Conservation (phyloP, 2,888 invertebrate genomes). For the Athalia cordata region DNA sequence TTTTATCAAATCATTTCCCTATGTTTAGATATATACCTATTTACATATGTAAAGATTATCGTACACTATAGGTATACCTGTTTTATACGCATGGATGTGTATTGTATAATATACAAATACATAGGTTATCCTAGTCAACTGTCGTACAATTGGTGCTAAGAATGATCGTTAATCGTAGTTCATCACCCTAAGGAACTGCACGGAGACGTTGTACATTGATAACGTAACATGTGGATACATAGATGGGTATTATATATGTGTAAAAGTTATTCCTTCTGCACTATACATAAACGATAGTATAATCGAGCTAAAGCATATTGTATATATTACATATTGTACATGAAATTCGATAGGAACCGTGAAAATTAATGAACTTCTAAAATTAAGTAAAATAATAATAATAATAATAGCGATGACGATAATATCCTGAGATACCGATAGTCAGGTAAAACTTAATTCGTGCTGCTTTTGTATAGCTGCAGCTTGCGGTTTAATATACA, state of each 20-base stretch:
- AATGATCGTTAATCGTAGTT: constrained; percentile 42
- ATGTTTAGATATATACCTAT: not conserved
- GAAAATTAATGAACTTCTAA: too few relatives aligned
- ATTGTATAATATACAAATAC: not conserved
- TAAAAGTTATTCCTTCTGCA: not conserved
- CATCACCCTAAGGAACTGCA: constrained; percentile 9
- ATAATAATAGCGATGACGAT: too few relatives aligned
- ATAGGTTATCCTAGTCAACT: constrained; percentile 39
- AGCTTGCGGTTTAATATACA: too few relatives aligned
- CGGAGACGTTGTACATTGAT: not conserved
- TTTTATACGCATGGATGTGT: not conserved
- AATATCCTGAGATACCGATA: too few relatives aligned
- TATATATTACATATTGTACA: too few relatives aligned
- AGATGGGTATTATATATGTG: not conserved
- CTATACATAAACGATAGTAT: not conserved
- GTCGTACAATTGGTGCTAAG: constrained; percentile 46
- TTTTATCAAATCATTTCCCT: too few relatives aligned
- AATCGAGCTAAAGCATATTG: not conserved
- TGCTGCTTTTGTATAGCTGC: too few relatives aligned
- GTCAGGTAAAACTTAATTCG: too few relatives aligned
- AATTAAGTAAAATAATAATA: too few relatives aligned
- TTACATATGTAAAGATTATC: not conserved
- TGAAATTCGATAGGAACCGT: too few relatives aligned
- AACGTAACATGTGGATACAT: not conserved
- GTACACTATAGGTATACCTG: not conserved